Percentiles rank a stretch among this genome's conserved stretches.
These are phyloP conservation scores for Leptonema lineaticorne DNA, from an alignment of 1,140 invertebrate genomes.

Conservation along the genomic window DNA sequence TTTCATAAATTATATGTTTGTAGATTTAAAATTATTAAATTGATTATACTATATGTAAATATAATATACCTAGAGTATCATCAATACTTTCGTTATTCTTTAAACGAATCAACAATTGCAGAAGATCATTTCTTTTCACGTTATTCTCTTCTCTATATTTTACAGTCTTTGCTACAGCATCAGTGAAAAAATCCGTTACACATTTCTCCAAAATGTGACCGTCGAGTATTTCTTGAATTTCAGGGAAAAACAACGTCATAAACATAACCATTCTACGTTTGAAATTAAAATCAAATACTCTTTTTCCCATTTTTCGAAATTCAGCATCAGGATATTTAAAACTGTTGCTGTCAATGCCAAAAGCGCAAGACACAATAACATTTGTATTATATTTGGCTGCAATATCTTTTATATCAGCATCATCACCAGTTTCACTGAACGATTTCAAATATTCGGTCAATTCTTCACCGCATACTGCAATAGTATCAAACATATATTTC, in stretches of 20 bases:
- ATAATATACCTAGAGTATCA: conserved; percentile 49
- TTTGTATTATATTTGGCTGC: conserved; percentile 43
- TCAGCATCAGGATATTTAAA: conserved; percentile 42
- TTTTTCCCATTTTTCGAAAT: conserved; percentile 44
- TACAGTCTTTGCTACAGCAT: conserved; percentile 57
- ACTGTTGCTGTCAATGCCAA: conserved; percentile 47
- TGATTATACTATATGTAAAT: conserved; percentile 40
- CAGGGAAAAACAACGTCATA: conserved; percentile 36
- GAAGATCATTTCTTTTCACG: conserved; percentile 59
- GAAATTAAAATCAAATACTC: conserved; percentile 32
- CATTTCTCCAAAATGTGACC: conserved; percentile 42
- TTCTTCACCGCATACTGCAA: conserved; percentile 47
- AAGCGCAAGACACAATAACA: conserved; percentile 47
- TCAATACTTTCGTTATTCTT: conserved; percentile 45
- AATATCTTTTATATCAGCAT: conserved; percentile 49
- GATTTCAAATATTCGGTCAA: conserved; percentile 46
- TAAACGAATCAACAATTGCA: conserved; percentile 51
- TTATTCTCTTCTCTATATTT: conserved; percentile 42
- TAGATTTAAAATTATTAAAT: neutral
- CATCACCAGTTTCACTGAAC: conserved; percentile 49
- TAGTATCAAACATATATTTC: conserved; percentile 56
- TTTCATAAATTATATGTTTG: neutral
- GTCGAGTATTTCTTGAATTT: conserved; percentile 30
- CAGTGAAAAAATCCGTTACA: conserved; percentile 52
- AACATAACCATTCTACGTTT: conserved; percentile 21